Evolutionary conservation across 2,888 invertebrate species (phyloP).

Genomic region (Hydroisotoma schaefferi): DNA sequence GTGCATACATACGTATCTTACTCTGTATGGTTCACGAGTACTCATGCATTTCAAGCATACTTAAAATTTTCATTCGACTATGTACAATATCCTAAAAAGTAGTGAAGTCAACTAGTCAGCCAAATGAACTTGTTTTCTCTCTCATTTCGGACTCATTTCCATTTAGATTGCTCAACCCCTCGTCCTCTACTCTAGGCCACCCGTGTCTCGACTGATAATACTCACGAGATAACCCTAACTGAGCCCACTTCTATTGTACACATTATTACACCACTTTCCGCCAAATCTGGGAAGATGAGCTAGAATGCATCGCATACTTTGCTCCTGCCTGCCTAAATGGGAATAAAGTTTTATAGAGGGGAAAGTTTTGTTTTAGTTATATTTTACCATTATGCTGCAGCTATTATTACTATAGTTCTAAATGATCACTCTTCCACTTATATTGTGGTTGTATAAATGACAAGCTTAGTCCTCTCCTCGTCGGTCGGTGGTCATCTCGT

Average conservation of each 20-base stretch:
- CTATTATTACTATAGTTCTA: no score
- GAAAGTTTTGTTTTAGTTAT: no score
- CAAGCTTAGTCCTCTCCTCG: no score
- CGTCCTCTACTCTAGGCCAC: not conserved
- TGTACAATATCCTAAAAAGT: conserved; percentile 3
- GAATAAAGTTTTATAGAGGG: no score
- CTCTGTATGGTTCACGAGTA: no score
- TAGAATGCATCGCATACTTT: not conserved
- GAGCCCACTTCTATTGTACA: not conserved
- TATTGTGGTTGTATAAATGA: no score
- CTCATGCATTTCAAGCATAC: not conserved
- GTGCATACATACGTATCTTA: no score
- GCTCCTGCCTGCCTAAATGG: no score
- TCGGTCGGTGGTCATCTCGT: no score
- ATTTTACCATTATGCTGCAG: no score
- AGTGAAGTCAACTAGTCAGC: conserved; percentile 10
- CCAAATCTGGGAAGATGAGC: conserved; percentile 1
- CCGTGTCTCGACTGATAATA: conserved; percentile 10
- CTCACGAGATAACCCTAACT: conserved; percentile 9
- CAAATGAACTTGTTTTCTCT: conserved; percentile 18
- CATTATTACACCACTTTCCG: conserved; percentile 4
- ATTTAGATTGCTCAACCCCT: conserved; percentile 16
- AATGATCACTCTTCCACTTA: no score
- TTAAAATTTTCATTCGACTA: not conserved
- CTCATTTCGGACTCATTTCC: conserved; percentile 17